Evolutionary conservation across 2,888 invertebrate genomes (phyloP), one percentile per base, ranked within the genome.

Genomic region (Galerucella pusilla): DNA sequence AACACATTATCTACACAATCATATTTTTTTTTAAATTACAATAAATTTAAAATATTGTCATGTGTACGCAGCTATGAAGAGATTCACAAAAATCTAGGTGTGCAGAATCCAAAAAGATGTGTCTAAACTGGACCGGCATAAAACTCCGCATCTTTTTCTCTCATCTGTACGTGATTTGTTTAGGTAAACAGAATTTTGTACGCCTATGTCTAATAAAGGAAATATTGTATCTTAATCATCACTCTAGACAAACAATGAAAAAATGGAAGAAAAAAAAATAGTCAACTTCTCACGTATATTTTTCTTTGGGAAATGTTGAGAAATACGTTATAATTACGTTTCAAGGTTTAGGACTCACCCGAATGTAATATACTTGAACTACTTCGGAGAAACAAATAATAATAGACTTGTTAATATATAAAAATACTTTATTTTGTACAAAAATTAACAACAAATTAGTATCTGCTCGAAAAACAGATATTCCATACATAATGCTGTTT

Each of bases 291-390:
- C 72, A 66, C 49, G 28, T 72, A 25, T 77, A 78, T 75, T 75
- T 28, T 49, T 71, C 76, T 77, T 71, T 63, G 69, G 67, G 72
- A 72, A 60, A 61, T 68, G 75, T 81, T 80, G 69, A 78, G 80
- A 80, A 78, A 71, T 67, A 76, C n/a, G 68, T 75, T 75, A 80
- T 80, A 80, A 79, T 80, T 81, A 79, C 73, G 42, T 73, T 72
- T 6, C 81, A 81, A 82, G 82, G 82, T 77, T 72, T 67, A 67
- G 60, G 60, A 72, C 67, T 66, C 35, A 72, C 59, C 72, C 68
- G 76, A 74, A 75, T 72, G 80, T 78, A 73, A 61, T 71, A 79
- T 81, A 81, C 83, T 83, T 83, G 83, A 81, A 79, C 82, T 81
- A 81, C 77, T 75, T 81, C 67, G 52, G 70, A 71, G 73, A 78